Evolutionary conservation across 2,113 vertebrate genomes (phyloP).

Genomic region (Mugil cephalus): DNA sequence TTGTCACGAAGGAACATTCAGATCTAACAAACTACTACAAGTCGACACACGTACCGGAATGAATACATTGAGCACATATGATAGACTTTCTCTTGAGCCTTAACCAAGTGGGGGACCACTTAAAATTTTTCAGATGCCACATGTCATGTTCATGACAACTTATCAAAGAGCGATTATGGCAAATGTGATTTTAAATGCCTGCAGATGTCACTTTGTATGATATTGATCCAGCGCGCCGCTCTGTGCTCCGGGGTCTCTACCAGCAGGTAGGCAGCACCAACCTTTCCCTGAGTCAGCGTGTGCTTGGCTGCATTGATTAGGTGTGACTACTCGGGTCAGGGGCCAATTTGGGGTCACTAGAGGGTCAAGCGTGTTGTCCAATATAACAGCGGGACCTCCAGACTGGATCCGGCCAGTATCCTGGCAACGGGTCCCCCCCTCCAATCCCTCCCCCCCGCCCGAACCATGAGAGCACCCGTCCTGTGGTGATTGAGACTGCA

Average conservation of each 20-base stretch:
- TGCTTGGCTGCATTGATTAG: conserved; percentile 77
- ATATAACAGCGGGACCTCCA: conserved; percentile 82
- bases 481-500: conserved; percentile 72
- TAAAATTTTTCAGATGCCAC: conserved; percentile 74
- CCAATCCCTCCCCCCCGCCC: conserved; percentile 53
- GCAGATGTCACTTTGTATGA: conserved; percentile 78
- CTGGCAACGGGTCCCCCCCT: conserved; percentile 78
- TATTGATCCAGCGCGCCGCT: conserved; percentile 55
- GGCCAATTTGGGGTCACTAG: conserved; percentile 78
- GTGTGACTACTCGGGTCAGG: conserved; percentile 74
- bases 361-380: conserved; percentile 80
- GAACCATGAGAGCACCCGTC: conserved; percentile 72
- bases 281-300: conserved; percentile 56
- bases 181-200: conserved; percentile 67
- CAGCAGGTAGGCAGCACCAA: conserved; percentile 73
- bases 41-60: background rate
- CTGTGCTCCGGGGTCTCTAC: conserved; percentile 25
- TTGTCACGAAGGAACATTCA: background rate
- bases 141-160: conserved; percentile 67
- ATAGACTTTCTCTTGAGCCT: background rate
- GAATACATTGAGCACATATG: no score
- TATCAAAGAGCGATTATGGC: conserved; percentile 57
- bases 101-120: conserved; percentile 48
- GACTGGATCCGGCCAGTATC: conserved; percentile 75
- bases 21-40: background rate